Evolutionary conservation across 2,888 invertebrate species (phyloP).

Genomic region (Agonopterix arenella): DNA sequence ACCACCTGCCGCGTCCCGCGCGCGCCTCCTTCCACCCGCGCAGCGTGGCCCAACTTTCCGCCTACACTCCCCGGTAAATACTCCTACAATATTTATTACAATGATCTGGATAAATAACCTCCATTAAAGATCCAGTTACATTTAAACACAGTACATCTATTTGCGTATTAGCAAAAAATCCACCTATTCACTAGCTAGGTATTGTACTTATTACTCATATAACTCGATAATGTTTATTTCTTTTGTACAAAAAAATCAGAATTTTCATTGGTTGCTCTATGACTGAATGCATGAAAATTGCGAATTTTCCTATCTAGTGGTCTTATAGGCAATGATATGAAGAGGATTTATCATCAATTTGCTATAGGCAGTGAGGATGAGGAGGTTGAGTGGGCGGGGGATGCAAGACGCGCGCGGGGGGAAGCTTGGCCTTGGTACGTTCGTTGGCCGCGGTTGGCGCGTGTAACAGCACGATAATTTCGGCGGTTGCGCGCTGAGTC

Average conservation of each 20-base stretch:
- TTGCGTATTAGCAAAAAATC: neutral
- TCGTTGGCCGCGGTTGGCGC: constrained; percentile 58
- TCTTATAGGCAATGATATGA: neutral
- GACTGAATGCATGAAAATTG: no score
- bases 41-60: constrained; percentile 13
- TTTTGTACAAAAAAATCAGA: no score
- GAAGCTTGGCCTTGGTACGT: constrained; percentile 63
- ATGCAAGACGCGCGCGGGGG: constrained; percentile 13
- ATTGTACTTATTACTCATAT: no score
- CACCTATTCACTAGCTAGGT: neutral
- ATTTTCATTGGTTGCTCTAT: no score
- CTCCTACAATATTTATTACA: constrained; percentile 14
- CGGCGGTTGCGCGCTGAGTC: constrained; percentile 66
- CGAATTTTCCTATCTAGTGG: no score
- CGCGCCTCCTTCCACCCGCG: constrained; percentile 21
- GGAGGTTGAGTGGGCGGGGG: constrained; percentile 20
- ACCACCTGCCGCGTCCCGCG: constrained; percentile 49
- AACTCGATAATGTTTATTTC: no score
- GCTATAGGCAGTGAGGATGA: constrained; percentile 17
- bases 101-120: constrained; percentile 18
- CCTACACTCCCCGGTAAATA: constrained; percentile 16
- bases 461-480: constrained; percentile 66
- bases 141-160: constrained; percentile 2
- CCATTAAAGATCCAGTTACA: constrained; percentile 17
- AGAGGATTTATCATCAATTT: constrained; percentile 10